Evolutionary conservation across 2,113 vertebrate species (phyloP), one percentile per base, ranked within the genome.

Genomic region (Sapayoa aenigma): DNA sequence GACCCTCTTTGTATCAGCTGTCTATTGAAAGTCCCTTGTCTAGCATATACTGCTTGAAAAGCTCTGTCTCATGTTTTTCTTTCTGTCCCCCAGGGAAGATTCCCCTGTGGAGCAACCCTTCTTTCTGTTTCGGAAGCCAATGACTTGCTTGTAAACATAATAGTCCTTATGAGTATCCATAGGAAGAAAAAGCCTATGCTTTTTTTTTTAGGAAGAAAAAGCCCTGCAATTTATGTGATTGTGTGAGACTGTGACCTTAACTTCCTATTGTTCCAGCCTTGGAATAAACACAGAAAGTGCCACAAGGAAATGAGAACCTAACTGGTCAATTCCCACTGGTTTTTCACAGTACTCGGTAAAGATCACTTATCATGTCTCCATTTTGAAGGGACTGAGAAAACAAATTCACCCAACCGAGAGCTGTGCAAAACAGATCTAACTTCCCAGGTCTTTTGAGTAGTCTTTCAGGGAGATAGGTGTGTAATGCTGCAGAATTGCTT

Each of bases 101-200:
- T 92, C 63, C 87, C 77, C 74, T 88, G 22, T 65, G 90, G 84
- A 95, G 39, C 46, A 93, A 63, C 60, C 12, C 6, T 95, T 30
- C 74, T 79, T 71, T 85, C 80, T 93, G 18, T 65, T 92, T 93
- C 3, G 33, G 58, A 95, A 95, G 39, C 39, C 85, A 82, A 30
- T 79, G 50, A 63, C 78, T 91, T 89, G 30, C 55, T 92, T 94
- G 85, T 95, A 93, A 97, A 93, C 68, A 65, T 74, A 46, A 27
- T 35, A 63, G 79, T 87, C 42, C 50, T 90, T 90, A 52, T 1
- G 2, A 71, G 60, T 89, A 35, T 76, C 4, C 6, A 35, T 88
- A 84, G 71, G 56, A 73, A 75, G 53, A 94, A 87, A 86, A 41
- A 88, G 63, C 41, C 28, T n/a, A n/a, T n/a, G n/a, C n/a, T n/a